Percentiles rank a stretch among this genome's conserved stretches.
Conservation (phyloP, 2,113 vertebrate species). For the Strigops habroptila region DNA sequence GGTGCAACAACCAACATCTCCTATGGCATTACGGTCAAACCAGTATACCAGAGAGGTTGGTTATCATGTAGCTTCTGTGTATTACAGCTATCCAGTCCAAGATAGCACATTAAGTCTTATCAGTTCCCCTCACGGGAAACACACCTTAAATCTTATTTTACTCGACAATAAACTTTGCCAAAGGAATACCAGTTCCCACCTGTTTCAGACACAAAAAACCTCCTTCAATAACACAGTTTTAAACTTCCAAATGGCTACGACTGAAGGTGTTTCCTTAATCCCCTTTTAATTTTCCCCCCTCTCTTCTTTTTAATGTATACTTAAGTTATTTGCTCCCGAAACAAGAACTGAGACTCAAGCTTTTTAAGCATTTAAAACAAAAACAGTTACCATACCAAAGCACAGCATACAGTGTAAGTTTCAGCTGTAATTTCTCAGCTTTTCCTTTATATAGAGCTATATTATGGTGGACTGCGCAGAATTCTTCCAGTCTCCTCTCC, state of each 20-base stretch:
- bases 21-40: background rate
- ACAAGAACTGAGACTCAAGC: conserved; percentile 69
- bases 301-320: conserved; percentile 42
- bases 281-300: conserved; percentile 13
- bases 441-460: conserved; percentile 63
- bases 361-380: conserved; percentile 62
- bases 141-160: conserved; percentile 2
- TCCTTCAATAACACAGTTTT: background rate
- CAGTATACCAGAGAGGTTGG: conserved; percentile 39
- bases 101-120: background rate
- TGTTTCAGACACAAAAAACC: background rate
- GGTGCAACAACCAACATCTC: conserved; percentile 35
- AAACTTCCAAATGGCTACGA: background rate
- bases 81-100: conserved; percentile 52
- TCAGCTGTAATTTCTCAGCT: conserved; percentile 61
- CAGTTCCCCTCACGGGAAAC: conserved; percentile 53
- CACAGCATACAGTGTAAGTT: conserved; percentile 66
- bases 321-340: conserved; percentile 57
- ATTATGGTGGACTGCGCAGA: conserved; percentile 26
- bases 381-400: conserved; percentile 70
- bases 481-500: conserved; percentile 23
- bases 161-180: background rate
- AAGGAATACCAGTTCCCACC: background rate
- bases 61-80: conserved; percentile 46
- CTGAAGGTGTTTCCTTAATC: conserved; percentile 25